Evolutionary conservation across 1,140 invertebrate genomes (phyloP).

Genomic region (Drosophila malerkotliana): DNA sequence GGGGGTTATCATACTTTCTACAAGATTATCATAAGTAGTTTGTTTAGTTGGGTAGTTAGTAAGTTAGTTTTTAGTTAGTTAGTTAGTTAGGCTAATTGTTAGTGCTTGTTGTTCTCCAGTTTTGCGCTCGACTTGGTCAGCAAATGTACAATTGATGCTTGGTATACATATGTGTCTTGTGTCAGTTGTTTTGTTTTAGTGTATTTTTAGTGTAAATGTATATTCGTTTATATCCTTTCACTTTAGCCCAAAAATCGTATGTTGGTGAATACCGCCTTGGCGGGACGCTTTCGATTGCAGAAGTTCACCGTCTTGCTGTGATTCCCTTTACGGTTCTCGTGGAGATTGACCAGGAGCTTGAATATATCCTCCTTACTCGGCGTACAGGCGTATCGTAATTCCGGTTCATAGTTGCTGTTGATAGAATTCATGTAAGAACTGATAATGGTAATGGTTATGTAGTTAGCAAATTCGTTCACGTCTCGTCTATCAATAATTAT

Average conservation of each 20-base stretch:
- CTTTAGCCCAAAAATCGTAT: conserved; percentile 86
- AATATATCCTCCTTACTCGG: conserved; percentile 86
- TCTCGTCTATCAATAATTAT: conserved; percentile 34
- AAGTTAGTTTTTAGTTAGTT: conserved; percentile 10
- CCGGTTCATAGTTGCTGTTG: conserved; percentile 85
- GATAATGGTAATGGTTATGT: conserved; percentile 76
- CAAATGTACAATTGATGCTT: conserved; percentile 79
- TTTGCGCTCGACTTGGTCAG: conserved; percentile 69
- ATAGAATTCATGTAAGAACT: conserved; percentile 83
- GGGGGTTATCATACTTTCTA: conserved; percentile 9
- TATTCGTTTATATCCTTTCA: conserved; percentile 1
- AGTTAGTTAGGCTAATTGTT: conserved; percentile 58
- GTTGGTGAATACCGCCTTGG: conserved; percentile 86
- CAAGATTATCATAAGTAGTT: conserved; percentile 16
- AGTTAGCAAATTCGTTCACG: conserved; percentile 72
- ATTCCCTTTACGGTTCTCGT: conserved; percentile 86
- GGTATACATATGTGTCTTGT: conserved; percentile 70
- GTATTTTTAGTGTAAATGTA: conserved; percentile 2
- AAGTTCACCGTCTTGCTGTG: conserved; percentile 86
- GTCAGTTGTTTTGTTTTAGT: conserved; percentile 17
- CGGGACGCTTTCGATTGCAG: conserved; percentile 86
- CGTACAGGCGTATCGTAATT: conserved; percentile 86
- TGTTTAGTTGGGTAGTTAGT: conserved; percentile 1
- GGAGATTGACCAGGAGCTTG: conserved; percentile 86
- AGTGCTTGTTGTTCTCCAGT: conserved; percentile 73